These are phyloP conservation scores for Willowsia nigromaculata DNA, from an alignment of 2,888 invertebrate species.

Conservation along the genomic window DNA sequence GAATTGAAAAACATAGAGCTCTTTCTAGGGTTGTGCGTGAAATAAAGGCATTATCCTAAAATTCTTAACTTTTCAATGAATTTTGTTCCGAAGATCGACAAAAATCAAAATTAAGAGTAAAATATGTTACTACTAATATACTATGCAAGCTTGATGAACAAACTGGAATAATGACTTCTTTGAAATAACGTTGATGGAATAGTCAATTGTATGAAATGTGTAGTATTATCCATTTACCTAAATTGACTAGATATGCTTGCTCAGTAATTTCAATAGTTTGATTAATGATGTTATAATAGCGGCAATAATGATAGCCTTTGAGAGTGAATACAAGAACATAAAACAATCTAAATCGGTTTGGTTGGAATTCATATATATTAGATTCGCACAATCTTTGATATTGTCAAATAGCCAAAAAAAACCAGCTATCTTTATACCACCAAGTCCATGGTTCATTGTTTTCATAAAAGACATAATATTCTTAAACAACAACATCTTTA, in stretches of 20 bases:
- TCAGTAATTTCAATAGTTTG: neutral
- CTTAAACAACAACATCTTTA: neutral
- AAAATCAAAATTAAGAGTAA: no score
- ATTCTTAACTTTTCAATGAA: no score
- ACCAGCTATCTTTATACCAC: neutral
- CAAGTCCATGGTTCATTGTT: neutral
- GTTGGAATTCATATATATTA: neutral
- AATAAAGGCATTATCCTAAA: no score
- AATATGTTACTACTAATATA: no score
- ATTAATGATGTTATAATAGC: slow-evolving; percentile 24
- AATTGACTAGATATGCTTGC: neutral
- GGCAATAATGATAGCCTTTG: slow-evolving; percentile 16
- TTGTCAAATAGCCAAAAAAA: slow-evolving; percentile 8
- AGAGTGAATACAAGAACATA: neutral
- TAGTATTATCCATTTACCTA: neutral
- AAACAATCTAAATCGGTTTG: neutral
- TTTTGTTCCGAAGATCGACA: no score
- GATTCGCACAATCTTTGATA: neutral
- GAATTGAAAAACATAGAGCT: no score
- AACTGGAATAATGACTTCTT: no score
- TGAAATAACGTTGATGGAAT: no score
- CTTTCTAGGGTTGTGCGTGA: no score
- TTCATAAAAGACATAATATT: neutral
- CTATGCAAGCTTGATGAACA: no score
- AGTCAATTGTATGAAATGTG: neutral